phyloP scores from a whole-genome alignment of 2,113 vertebrate species.

The Malurus melanocephalus region DNA sequence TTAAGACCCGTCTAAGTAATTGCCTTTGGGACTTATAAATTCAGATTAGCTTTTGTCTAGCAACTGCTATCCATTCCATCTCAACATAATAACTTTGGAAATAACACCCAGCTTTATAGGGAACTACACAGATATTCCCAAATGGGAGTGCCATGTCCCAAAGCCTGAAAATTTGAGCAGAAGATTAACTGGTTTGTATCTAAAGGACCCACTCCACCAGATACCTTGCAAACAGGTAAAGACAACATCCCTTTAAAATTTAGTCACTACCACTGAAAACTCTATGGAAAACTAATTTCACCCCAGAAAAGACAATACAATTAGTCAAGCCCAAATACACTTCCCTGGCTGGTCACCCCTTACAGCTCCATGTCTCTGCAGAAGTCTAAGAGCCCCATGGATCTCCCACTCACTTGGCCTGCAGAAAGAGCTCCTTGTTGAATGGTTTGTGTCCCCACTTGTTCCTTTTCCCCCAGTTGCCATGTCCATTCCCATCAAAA shows the following conservation, averaged over 20 bases:
- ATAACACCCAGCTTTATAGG: rapidly evolving
- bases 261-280: neutral
- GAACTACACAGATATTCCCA: neutral
- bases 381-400: neutral
- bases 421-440: constrained; percentile 97
- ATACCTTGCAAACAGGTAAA: neutral
- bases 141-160: neutral
- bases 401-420: constrained; percentile 90
- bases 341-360: neutral
- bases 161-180: neutral
- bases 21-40: neutral
- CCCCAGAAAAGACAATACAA: neutral
- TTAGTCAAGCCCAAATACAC: neutral
- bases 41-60: neutral
- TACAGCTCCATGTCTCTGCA: neutral
- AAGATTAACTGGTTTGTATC: neutral
- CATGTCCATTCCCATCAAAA: constrained; percentile 80
- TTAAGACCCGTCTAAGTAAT: neutral
- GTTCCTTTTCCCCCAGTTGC: constrained; percentile 92
- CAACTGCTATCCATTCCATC: neutral
- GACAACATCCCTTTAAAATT: neutral
- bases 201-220: neutral
- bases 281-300: neutral
- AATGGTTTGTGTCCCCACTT: constrained; percentile 98
- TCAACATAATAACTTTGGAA: neutral